Evolutionary conservation across 2,888 invertebrate genomes (phyloP), one percentile per base, ranked within the genome.

Genomic region (Limnephilus rhombicus): DNA sequence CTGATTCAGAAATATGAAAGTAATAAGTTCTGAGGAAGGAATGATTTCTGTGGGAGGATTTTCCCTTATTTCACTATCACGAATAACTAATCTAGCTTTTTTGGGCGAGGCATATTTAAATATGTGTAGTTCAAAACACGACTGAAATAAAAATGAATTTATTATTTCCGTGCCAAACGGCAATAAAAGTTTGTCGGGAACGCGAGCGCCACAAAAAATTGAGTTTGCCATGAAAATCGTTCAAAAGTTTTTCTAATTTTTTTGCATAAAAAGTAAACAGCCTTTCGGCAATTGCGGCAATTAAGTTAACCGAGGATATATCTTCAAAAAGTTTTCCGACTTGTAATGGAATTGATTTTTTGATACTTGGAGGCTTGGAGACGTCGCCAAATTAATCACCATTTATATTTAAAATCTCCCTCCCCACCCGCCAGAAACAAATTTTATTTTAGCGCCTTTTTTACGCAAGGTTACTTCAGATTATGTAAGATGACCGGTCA

Each of bases 171-270:
- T 80, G 80, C 24, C 24, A 34, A 88, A 80, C 13, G 34, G 80
- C 80, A 89, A 89, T 80, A 80, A 89, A 89, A 80, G 88, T 89
- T 89, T 37, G 88, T 37, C 80, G 88, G 41, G 11, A 45, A 31
- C 80, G 88, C 29, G 88, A 80, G 88, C 37, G 88, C 37, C n/a
- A 34, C 37, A 80, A 68, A 86, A 29, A 89, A 37, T 80, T 80
- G 18, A n/a, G 80, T 31, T 29, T 49, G 37, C 68, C 80, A 89
- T 34, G 80, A 89, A 89, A 80, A 80, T 41, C 80, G 80, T 80
- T 80, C 29, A 37, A 89, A 89, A 89, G 18, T 89, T 80, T 89
- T 49, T 34, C 29, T 15, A 4, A 37, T n/a, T 80, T 89, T 80
- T 89, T 41, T 80, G 37, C 80, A 41, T 37, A 18, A 80, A 80